Conservation (phyloP, 2,113 vertebrate species). For the Stegostoma tigrinum region DNA sequence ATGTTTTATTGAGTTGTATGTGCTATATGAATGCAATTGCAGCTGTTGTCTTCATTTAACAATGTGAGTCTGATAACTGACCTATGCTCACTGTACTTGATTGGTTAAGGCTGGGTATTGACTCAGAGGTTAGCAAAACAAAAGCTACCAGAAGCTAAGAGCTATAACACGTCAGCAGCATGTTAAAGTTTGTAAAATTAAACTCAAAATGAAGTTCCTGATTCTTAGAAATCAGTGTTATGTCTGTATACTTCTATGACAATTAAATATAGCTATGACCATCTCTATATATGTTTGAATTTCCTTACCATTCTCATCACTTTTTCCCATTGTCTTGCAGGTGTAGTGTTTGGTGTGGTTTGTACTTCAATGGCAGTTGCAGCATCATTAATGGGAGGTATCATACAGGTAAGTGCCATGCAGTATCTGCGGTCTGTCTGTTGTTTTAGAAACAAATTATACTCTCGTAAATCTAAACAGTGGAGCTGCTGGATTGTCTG, state of each 20-base stretch:
- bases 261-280: neutral
- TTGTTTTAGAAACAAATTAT: neutral
- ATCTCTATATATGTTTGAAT: neutral
- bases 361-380: conserved; percentile 73
- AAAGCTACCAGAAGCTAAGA: no score
- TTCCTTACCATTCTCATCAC: neutral
- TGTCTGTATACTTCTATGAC: no score
- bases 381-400: conserved; percentile 65
- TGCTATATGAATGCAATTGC: neutral
- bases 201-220: no score
- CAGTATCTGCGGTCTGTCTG: neutral
- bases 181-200: no score
- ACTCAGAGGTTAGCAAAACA: no score
- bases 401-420: conserved; percentile 63
- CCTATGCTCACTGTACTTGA: no score
- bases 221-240: no score
- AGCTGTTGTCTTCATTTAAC: neutral
- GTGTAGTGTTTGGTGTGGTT: conserved; percentile 63
- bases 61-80: no score
- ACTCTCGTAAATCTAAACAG: neutral
- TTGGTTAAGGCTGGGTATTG: no score
- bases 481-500: neutral
- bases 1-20: neutral
- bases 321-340: conserved; percentile 47
- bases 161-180: no score